phyloP scores from a whole-genome alignment of 1,140 invertebrate species.

The Acromyrmex heyeri region DNA sequence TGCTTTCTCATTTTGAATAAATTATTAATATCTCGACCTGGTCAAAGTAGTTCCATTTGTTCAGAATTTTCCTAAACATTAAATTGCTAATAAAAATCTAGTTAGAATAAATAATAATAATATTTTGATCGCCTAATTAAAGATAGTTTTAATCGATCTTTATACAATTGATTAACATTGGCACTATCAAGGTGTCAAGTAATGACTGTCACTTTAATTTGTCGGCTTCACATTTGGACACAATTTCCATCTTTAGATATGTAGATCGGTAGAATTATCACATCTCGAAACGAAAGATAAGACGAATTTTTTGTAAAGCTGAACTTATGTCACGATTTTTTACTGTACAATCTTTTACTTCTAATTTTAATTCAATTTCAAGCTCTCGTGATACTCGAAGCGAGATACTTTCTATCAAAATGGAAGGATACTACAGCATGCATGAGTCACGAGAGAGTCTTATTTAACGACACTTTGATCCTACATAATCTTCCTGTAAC shows the following conservation, averaged over 20 bases:
- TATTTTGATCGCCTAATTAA: background rate
- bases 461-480: constrained; percentile 39
- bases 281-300: background rate
- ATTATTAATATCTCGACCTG: background rate
- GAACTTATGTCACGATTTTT: background rate
- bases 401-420: constrained; percentile 14
- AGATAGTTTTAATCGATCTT: background rate
- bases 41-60: background rate
- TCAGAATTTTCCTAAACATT: background rate
- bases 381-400: background rate
- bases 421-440: background rate
- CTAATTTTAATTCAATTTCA: background rate
- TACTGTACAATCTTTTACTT: background rate
- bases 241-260: background rate
- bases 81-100: no score
- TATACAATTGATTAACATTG: background rate
- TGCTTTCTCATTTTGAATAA: background rate
- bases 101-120: no score
- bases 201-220: no score
- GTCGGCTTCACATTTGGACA: no score
- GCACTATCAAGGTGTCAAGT: background rate
- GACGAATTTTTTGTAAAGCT: background rate
- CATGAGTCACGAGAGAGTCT: constrained; percentile 19
- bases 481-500: background rate
- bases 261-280: background rate